These are phyloP conservation scores for Suncus etruscus DNA, from an alignment of 2,113 vertebrate genomes.

Conservation along the genomic window DNA sequence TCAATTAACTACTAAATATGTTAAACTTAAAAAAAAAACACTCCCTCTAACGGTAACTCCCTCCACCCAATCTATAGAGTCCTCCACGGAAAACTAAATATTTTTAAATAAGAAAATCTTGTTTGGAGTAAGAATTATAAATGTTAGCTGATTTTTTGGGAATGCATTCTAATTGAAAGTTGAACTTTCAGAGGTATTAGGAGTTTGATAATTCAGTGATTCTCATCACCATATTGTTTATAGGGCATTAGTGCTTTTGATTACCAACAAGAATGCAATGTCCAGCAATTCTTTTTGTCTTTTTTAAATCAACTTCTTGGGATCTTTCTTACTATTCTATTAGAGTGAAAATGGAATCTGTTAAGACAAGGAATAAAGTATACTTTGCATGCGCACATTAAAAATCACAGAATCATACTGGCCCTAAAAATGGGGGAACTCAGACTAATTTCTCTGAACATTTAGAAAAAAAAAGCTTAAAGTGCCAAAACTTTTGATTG, in stretches of 20 bases:
- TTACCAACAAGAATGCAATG: background rate
- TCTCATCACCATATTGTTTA: background rate
- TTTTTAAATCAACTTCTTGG: background rate
- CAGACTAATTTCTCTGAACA: no score
- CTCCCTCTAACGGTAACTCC: background rate
- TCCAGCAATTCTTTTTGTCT: background rate
- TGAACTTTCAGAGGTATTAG: background rate
- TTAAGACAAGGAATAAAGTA: background rate
- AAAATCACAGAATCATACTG: background rate
- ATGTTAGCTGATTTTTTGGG: slow-evolving; percentile 6
- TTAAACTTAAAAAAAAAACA: background rate
- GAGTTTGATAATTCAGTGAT: background rate
- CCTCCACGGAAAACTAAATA: background rate
- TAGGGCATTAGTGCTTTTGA: background rate
- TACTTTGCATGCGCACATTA: background rate
- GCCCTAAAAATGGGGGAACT: fast-evolving
- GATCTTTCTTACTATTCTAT: background rate
- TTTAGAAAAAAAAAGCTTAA: background rate
- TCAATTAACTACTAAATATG: slow-evolving; percentile 9
- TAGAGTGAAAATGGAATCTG: background rate
- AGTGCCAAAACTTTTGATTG: background rate
- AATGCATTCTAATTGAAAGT: background rate
- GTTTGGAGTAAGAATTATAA: background rate
- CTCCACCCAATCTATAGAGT: background rate
- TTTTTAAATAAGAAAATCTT: background rate